Conservation (phyloP, 2,888 invertebrate genomes). For the Theristus sp. region DNA sequence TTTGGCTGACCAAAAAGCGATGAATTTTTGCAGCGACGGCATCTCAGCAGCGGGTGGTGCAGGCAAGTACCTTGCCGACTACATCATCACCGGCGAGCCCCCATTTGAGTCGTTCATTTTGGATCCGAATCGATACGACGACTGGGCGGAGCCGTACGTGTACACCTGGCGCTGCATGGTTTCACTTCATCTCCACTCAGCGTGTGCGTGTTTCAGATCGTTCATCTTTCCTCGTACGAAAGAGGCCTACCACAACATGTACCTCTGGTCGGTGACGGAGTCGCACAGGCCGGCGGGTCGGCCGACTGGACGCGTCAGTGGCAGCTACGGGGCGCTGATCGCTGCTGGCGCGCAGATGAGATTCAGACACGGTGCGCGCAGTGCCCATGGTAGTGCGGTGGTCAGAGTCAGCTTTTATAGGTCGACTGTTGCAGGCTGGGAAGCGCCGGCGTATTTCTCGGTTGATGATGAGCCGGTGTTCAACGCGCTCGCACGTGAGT, state of each 20-base stretch:
- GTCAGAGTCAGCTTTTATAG: no score
- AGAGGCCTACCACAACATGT: constrained; percentile 32
- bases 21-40: constrained; percentile 29
- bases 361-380: constrained; percentile 29
- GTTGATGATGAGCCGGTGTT: constrained; percentile 19
- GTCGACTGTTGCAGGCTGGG: no score
- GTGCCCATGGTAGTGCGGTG: background rate
- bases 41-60: constrained; percentile 33
- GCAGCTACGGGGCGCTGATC: constrained; percentile 26
- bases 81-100: constrained; percentile 35
- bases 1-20: no score
- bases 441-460: constrained; percentile 32
- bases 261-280: constrained; percentile 26
- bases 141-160: constrained; percentile 29
- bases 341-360: constrained; percentile 31
- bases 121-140: constrained; percentile 32
- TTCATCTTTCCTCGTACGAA: constrained; percentile 23
- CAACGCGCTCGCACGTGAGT: constrained; percentile 25
- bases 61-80: constrained; percentile 33
- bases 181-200: constrained; percentile 1
- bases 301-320: constrained; percentile 29
- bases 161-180: no score
- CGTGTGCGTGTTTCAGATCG: background rate
- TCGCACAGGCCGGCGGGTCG: constrained; percentile 28
- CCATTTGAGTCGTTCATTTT: constrained; percentile 33